Evolutionary conservation across 2,888 invertebrate species (phyloP), one percentile per base, ranked within the genome.

Genomic region (Gastracanthus pulcherrimus): DNA sequence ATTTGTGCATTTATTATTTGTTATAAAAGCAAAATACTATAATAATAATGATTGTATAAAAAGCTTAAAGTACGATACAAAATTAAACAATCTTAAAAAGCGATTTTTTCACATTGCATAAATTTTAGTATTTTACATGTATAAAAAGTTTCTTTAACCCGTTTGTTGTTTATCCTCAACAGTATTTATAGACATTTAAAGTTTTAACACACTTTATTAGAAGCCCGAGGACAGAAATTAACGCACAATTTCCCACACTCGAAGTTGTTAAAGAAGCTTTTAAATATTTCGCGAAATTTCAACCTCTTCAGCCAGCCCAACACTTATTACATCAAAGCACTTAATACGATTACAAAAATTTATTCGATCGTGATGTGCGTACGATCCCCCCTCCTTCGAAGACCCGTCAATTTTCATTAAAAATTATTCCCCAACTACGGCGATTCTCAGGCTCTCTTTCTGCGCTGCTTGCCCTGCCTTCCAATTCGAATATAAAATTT

Each of bases 351-450:
- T 45, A 29, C 29, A 19, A 19, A 55, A 58, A 60, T 76, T 55
- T 76, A 76, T 31, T 58, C 67, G n/a, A n/a, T n/a, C n/a, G n/a
- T n/a, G n/a, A n/a, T n/a, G n/a, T n/a, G n/a, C n/a, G n/a, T n/a
- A n/a, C n/a, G n/a, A n/a, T n/a, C n/a, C n/a, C n/a, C n/a, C n/a
- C n/a, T n/a, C 36, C 55, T 4, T 7, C 16, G 16, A 3, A 3
- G 31, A 38, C 1, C 41, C 70, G 81, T 82, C 70, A 62, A 82
- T 80, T 72, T 76, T 79, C 67, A 79, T 76, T 76, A 82, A 82
- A 82, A 79, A 66, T 82, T 82, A 82, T 82, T 55, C 34, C 38
- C 34, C 38, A 23, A 4, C 19, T 67, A 16, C n/a, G 23, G 41
- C 19, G 60, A 74, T 74, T 81, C 62, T 75, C 70, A 69, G 70